Evolutionary conservation across 2,888 invertebrate genomes (phyloP), one percentile per base, ranked within the genome.

Genomic region (Cataglyphis albicans): DNA sequence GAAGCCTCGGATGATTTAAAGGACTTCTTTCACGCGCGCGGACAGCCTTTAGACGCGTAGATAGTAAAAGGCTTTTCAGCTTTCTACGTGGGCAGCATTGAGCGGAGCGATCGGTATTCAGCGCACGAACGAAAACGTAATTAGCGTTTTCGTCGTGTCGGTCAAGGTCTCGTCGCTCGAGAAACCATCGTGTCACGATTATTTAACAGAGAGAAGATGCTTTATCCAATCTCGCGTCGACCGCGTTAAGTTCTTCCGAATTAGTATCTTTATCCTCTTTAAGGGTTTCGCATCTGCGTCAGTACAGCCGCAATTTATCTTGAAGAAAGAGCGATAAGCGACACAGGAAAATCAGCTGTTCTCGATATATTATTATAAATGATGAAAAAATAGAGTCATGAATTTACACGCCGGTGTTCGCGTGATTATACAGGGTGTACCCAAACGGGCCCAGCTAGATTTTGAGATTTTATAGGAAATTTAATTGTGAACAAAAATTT

Each of bases 141-240:
- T 83, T 83, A 83, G 72, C 70, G 67, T 72, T 78, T 78, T 80
- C 72, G 48, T 63, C 32, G 44, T 59, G 75, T 70, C 70, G 78
- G 70, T 70, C 70, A 59, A 80, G 70, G 78, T 80, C 70, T 1
- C 67, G 57, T 18, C 32, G 32, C 6, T 59, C 70, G 78, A 70
- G 70, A 70, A 70, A 70, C 41, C 59, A 44, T 78, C 68, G 68
- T 32, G 78, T 41, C 68, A 68, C 41, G 41, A 78, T 57, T 57
- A 68, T 76, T 32, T 44, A 32, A 44, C 59, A n/a, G n/a, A 44
- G 59, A 57, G 41, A 38, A 48, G 59, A 80, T 59, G 35, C 44
- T 70, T 70, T 44, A 59, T 32, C 3, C 29, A 10, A 18, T 18
- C 68, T 21, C 21, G 68, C 35, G 61, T 74, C 52, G 25, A 18